A percentile compares a stretch with the other conserved stretches of the same genome.
Evolutionary conservation across 2,888 invertebrate genomes (phyloP).

Genomic region (Thecocarcelia acutangulata): DNA sequence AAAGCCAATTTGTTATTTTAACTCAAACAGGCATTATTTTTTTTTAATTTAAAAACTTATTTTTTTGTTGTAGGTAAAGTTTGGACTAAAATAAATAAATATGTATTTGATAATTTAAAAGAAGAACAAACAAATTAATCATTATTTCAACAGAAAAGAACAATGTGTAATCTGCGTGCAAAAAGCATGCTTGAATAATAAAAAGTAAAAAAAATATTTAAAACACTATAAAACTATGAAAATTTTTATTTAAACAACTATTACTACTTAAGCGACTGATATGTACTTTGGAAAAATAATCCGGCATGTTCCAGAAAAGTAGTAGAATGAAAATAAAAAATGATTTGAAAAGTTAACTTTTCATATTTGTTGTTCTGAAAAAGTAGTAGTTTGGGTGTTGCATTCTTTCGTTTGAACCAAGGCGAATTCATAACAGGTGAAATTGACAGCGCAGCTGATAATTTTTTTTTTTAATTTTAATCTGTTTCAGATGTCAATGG

Average conservation of each 20-base stretch:
- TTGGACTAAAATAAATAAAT: neutral
- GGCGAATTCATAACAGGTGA: no score
- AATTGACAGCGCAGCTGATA: no score
- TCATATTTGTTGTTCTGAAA: no score
- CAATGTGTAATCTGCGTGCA: conserved; percentile 59
- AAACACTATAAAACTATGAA: neutral
- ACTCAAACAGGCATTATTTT: conserved; percentile 37
- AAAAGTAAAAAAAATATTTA: neutral
- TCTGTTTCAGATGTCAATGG: no score
- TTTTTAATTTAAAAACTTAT: neutral
- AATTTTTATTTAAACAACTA: no score
- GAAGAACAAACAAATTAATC: conserved; percentile 22
- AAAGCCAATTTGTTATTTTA: neutral
- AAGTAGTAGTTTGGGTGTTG: no score
- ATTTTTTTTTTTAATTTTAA: no score
- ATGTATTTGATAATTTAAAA: neutral
- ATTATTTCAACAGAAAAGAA: conserved; percentile 14
- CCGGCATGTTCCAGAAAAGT: no score
- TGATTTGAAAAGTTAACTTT: no score
- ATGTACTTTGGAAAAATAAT: neutral
- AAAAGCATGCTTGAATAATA: conserved; percentile 58
- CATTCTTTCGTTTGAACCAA: no score
- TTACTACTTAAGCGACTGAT: neutral
- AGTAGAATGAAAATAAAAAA: no score
- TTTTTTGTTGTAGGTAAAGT: neutral